Conservation (phyloP, 2,113 vertebrate species). For the Mustela nigripes region DNA sequence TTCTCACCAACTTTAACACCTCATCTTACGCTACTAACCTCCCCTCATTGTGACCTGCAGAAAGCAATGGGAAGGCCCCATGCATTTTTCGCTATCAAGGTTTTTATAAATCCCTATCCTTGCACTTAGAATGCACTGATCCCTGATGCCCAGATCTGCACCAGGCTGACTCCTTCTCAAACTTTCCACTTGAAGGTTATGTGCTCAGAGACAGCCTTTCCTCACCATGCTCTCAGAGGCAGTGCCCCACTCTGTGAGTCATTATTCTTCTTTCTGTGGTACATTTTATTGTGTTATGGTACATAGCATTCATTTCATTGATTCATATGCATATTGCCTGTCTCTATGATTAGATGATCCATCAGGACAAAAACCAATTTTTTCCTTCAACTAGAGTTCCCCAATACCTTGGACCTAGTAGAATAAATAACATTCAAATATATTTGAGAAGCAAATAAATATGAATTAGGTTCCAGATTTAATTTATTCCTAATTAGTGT, state of each 20-base stretch:
- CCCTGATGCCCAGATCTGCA: neutral
- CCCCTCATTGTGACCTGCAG: neutral
- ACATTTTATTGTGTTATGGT: neutral
- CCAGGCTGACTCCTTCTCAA: neutral
- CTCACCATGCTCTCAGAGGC: neutral
- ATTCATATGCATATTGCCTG: neutral
- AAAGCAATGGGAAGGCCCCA: neutral
- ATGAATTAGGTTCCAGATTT: neutral
- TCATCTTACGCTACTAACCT: neutral
- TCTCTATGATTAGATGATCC: neutral
- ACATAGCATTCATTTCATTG: neutral
- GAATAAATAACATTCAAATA: neutral
- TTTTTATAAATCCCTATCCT: neutral
- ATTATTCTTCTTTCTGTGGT: neutral
- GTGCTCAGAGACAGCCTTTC: neutral
- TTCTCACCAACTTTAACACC: neutral
- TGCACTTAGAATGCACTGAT: neutral
- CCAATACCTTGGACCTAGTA: neutral
- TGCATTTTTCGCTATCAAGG: neutral
- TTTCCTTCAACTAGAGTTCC: neutral
- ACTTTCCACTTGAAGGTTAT: neutral
- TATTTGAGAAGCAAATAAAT: neutral
- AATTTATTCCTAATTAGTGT: neutral
- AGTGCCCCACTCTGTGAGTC: neutral
- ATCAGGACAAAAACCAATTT: neutral